Base-by-base conservation (phyloP, 1,140 invertebrate species). In the Tenebrio molitor region DNA sequence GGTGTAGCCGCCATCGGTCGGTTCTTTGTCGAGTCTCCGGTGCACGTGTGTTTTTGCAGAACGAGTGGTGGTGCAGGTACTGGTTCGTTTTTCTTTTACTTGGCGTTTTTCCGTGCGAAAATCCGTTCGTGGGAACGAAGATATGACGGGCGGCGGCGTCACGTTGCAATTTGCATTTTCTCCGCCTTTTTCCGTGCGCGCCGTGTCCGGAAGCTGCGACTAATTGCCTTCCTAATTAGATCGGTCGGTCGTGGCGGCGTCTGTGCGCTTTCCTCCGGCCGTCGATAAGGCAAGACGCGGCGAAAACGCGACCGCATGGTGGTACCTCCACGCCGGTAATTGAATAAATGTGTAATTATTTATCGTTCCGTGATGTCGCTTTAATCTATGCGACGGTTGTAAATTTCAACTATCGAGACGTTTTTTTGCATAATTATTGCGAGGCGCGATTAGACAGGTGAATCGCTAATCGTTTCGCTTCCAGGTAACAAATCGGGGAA, bases 141-240 rank as follows among this genome's bases (percentile, higher is more conserved):
- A 53, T 53, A n/a, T 25, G 14, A 53, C 2, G 17, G 46, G 21
- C 44, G 44, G 17, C 46, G 46, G 21, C 44, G 44, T 50, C 44
- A 50, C 44, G 44, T 0, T 29, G 50, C 50, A 58, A 58, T 58
- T 58, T 58, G 50, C 50, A 58, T 58, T 53, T 50, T 46, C 42
- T 15, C 42, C 42, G 14, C 42, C 42, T 46, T 46, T 46, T 46
- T 17, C 42, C 42, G 42, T 41, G 36, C 36, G 12, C 15, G 16
- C 14, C 5, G 3, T 58, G 21, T 58, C 50, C 50, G 50, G 50
- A 58, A 58, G 50, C 50, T 58, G 50, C n/a, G 23, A 33, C 23
- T 58, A 58, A 58, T 58, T 58, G 23, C 10, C 50, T 25, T 58
- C n/a, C 50, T 58, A 58, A 58, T 58, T 58, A 50, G 50, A 58